phyloP scores from a whole-genome alignment of 2,797 vertebrate genomes.

The Taenioides sp. region DNA sequence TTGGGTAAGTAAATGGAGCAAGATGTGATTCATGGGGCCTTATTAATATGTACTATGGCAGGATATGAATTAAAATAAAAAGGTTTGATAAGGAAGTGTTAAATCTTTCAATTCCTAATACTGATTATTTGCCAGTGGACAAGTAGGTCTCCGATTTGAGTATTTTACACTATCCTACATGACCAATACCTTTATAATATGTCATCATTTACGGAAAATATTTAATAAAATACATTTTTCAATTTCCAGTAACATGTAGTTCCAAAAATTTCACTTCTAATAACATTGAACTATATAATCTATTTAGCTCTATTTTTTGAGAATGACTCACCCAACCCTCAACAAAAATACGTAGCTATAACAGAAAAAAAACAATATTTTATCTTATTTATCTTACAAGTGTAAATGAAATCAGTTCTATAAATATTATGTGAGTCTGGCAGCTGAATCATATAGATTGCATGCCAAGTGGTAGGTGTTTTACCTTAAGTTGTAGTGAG shows the following conservation, averaged over 20 bases:
- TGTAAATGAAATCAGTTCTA: neutral
- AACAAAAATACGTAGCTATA: neutral
- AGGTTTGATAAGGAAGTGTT: neutral
- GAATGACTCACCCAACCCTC: neutral
- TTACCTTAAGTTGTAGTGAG: constrained; percentile 41
- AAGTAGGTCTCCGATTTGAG: neutral
- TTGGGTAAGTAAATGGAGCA: neutral
- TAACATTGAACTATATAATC: neutral
- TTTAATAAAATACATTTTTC: neutral
- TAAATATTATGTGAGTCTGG: neutral
- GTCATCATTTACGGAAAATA: neutral
- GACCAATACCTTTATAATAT: neutral
- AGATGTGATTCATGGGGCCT: neutral
- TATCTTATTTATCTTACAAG: neutral
- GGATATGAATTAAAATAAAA: neutral
- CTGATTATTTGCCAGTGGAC: neutral
- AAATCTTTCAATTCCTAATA: neutral
- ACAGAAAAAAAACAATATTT: too few relatives aligned
- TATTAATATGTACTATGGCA: neutral
- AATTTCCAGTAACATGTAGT: neutral
- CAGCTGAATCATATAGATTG: neutral
- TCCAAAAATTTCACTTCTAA: neutral
- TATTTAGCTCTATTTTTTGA: neutral
- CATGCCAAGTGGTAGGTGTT: constrained; percentile 31
- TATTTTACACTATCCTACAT: neutral